These are phyloP conservation scores for Crematogaster levior DNA, from an alignment of 2,888 invertebrate species.

Conservation along the genomic window DNA sequence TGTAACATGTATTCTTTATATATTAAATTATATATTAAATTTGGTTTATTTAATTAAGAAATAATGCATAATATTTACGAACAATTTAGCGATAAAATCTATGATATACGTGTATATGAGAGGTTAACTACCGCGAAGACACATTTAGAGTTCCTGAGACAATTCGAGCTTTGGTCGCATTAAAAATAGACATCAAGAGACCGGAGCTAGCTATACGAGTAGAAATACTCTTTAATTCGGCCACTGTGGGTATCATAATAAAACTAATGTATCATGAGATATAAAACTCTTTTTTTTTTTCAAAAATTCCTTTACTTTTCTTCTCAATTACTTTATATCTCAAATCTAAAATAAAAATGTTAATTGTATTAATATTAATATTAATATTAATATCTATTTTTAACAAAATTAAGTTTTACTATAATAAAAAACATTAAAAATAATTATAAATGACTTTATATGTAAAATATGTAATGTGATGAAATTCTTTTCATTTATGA, in stretches of 20 bases:
- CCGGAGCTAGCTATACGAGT: not conserved
- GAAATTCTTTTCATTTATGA: not conserved
- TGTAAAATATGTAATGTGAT: not conserved
- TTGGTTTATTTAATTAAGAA: not conserved
- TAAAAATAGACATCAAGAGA: slow-evolving; percentile 58
- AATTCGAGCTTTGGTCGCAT: slow-evolving; percentile 42
- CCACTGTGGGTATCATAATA: slow-evolving; percentile 9
- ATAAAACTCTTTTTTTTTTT: not conserved
- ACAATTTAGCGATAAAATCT: slow-evolving; percentile 1
- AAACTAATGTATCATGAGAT: not conserved
- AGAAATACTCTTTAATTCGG: slow-evolving; percentile 13
- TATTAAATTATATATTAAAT: not conserved
- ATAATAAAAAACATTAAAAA: not conserved
- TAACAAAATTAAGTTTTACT: not conserved
- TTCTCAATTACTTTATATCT: not conserved
- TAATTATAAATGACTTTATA: not conserved
- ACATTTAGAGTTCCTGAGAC: slow-evolving; percentile 47
- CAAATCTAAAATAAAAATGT: not conserved
- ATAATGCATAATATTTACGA: not conserved
- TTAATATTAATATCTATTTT: not conserved
- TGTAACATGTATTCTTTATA: not conserved
- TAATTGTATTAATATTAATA: not conserved
- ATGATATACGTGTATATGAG: slow-evolving; percentile 1
- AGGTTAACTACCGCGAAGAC: slow-evolving; percentile 38
- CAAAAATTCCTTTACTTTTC: too few species aligned